A percentile compares a stretch with the other conserved stretches of the same genome.
These are phyloP conservation scores for Xenopus borealis DNA, from an alignment of 2,113 vertebrate genomes.

Conservation along the genomic window DNA sequence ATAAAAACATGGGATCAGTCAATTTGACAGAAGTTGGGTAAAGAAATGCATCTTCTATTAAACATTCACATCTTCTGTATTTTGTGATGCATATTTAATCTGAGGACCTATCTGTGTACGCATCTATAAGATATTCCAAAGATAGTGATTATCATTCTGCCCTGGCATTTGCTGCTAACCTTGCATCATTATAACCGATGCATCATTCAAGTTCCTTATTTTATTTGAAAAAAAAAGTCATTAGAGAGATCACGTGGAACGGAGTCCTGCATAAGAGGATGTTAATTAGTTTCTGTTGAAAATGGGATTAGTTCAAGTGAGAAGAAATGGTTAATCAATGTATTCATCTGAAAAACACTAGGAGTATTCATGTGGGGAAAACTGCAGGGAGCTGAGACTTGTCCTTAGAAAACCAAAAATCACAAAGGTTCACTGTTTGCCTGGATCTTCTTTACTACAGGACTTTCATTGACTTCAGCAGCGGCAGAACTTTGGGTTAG, in stretches of 20 bases:
- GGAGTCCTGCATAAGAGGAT: constrained; percentile 11
- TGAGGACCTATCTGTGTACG: neutral
- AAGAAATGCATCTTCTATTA: too few relatives aligned
- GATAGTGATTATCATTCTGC: constrained; percentile 6
- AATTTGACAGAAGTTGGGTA: too few relatives aligned
- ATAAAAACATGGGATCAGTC: too few relatives aligned
- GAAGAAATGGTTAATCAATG: constrained; percentile 44
- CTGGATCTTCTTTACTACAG: neutral
- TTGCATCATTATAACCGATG: constrained; percentile 11
- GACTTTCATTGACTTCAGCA: constrained; percentile 4
- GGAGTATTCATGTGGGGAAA: constrained; percentile 33
- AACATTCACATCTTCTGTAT: too few relatives aligned
- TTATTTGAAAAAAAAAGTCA: constrained; percentile 17
- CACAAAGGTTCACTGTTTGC: constrained; percentile 32
- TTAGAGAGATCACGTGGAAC: constrained; percentile 11
- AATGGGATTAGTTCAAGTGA: constrained; percentile 36
- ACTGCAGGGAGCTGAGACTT: constrained; percentile 23
- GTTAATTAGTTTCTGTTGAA: constrained; percentile 39
- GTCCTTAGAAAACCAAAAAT: constrained; percentile 19
- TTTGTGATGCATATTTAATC: neutral
- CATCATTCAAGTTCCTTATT: constrained; percentile 9
- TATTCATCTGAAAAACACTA: constrained; percentile 40
- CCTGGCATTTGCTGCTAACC: neutral
- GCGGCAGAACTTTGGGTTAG: constrained; percentile 8
- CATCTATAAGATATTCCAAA: neutral